Evolutionary conservation across 1,140 invertebrate species (phyloP).

Genomic region (Sitobion miscanthi): DNA sequence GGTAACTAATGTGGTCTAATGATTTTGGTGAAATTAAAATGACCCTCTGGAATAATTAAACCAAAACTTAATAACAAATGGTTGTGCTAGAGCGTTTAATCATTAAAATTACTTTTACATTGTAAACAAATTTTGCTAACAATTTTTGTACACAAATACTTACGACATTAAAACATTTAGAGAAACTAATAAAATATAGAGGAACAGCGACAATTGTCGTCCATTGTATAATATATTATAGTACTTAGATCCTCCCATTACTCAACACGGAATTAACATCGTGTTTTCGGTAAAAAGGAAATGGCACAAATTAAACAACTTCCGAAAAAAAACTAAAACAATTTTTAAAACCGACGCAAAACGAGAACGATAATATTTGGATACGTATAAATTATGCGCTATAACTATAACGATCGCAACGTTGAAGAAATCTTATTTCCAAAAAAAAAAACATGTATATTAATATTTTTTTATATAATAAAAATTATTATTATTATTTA

Average conservation of each 20-base stretch:
- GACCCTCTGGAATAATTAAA: constrained; percentile 19
- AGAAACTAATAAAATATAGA: constrained; percentile 12
- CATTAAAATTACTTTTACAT: neutral
- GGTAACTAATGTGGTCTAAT: neutral
- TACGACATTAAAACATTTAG: constrained; percentile 8
- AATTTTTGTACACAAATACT: constrained; percentile 3
- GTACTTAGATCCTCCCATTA: neutral
- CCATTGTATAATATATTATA: constrained; percentile 4
- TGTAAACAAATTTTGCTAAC: constrained; percentile 5
- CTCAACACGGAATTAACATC: neutral
- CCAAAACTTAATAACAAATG: neutral
- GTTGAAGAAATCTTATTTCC: neutral
- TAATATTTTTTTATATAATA: neutral
- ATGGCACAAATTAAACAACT: constrained; percentile 11
- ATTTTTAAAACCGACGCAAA: neutral
- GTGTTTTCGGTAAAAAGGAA: neutral
- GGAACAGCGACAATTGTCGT: neutral
- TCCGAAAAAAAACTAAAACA: constrained; percentile 6
- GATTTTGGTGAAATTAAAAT: constrained; percentile 7
- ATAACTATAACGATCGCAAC: neutral
- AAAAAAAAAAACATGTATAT: neutral
- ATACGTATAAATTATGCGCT: neutral
- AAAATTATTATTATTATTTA: neutral
- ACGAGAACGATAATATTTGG: neutral
- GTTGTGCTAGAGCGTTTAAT: neutral